A percentile compares a stretch with the other conserved stretches of the same genome.
These are phyloP conservation scores for Patiria pectinifera DNA, from an alignment of 53 echinoderm and acorn worm species.

Conservation along the genomic window DNA sequence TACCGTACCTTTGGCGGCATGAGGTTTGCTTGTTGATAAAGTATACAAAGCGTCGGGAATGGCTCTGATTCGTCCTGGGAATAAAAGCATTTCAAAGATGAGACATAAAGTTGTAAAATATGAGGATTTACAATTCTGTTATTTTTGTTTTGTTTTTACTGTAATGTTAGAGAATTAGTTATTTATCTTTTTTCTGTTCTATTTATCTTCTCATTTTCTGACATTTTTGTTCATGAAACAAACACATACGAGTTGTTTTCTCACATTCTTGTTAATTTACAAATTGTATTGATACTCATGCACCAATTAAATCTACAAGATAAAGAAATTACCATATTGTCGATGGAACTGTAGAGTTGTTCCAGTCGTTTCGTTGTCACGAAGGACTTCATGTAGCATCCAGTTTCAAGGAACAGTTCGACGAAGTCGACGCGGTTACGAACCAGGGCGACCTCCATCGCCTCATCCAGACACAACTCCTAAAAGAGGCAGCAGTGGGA, in stretches of 20 bases:
- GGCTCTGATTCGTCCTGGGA: conserved; percentile 60
- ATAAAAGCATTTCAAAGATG: background rate
- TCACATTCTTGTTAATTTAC: background rate
- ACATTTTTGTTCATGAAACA: too few species aligned
- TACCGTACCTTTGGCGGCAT: conserved; percentile 50
- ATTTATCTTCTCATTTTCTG: too few species aligned
- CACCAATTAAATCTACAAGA: background rate
- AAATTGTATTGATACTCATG: background rate
- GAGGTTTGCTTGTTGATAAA: conserved; percentile 69
- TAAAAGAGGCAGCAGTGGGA: conserved; percentile 9
- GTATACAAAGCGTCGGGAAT: conserved; percentile 58
- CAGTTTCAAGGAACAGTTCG: conserved; percentile 80
- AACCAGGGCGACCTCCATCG: conserved; percentile 84
- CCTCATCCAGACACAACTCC: conserved; percentile 75
- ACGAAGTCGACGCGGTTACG: conserved; percentile 87
- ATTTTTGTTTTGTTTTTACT: too few species aligned
- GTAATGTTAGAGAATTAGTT: too few species aligned
- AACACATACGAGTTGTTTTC: too few species aligned
- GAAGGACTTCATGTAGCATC: conserved; percentile 80
- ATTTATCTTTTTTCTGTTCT: too few species aligned
- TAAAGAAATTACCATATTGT: conserved; percentile 43
- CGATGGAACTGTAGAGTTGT: conserved; percentile 76
- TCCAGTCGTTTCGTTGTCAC: conserved; percentile 75
- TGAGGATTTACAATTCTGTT: too few species aligned
- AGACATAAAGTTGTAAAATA: background rate